Base-by-base conservation (phyloP, 2,797 vertebrate species). In the Pogonophryne albipinna region DNA sequence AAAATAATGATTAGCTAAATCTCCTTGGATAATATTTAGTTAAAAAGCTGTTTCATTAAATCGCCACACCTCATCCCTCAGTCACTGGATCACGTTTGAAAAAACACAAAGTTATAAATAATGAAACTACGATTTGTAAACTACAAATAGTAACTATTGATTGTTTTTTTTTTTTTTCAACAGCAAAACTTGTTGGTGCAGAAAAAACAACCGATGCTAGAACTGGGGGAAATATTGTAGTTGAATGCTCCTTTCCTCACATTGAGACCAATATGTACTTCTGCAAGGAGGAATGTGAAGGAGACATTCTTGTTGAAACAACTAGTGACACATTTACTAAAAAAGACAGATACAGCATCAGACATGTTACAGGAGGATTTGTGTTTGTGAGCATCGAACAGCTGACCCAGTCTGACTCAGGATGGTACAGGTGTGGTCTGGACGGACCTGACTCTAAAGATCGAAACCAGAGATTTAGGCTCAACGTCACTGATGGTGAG, bases 321-420 rank as follows among this genome's bases (percentile, higher is more conserved):
- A 3, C 0, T 27, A 23, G 23, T 23, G 0, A 0, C 2, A 0
- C 0, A 10, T 3, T 0, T 23, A 9, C 0, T 0, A 0, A 2
- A 0, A 1, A 0, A 3, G 65, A 0, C 0, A 72, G 68, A 66
- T 70, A 69, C 44, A 46, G 31, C 3, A 23, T 4, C 3, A 3
- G 1, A 2, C 0, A 3, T 23, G 23, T 23, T 23, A 65, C 0
- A 0, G 23, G 23, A 66, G 66, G 69, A 23, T 6, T 1, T 27
- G 0, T 65, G 38, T 17, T 13, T 53, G 78, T 85, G 64, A 56
- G 0, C 63, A 79, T 89, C 75, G 17, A 20, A 31, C 14, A 62
- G 14, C 62, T 87, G 78, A 68, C 10, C 7, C 20, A 0, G 1
- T 61, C 80, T 19, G 85, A 82, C 27, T 27, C 27, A 27, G 27